Evolutionary conservation across 35 echinoderm and acorn worm genomes (phyloP).

Genomic region (Amphiura filiformis): DNA sequence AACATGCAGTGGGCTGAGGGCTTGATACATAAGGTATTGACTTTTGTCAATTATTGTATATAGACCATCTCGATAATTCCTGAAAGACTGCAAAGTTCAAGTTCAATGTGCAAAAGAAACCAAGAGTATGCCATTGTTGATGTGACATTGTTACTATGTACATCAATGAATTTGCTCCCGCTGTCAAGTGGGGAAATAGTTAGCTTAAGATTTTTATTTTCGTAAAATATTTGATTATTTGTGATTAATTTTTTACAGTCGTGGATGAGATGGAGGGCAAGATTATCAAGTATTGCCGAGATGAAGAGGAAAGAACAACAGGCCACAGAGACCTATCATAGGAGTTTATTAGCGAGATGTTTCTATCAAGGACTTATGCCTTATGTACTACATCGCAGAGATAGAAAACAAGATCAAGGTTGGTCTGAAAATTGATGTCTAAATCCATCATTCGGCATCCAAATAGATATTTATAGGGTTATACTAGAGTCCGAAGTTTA

Average conservation of each 20-base stretch:
- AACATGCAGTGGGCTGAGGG: background rate
- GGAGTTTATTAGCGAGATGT: constrained; percentile 40
- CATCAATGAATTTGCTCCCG: too few relatives aligned
- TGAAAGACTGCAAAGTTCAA: too few relatives aligned
- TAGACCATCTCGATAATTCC: too few relatives aligned
- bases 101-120: background rate
- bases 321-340: constrained; percentile 22
- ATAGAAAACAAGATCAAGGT: constrained; percentile 47
- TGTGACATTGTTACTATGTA: too few relatives aligned
- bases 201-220: too few relatives aligned
- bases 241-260: constrained; percentile 16
- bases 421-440: background rate
- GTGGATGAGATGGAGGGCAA: constrained; percentile 50
- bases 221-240: too few relatives aligned
- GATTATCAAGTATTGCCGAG: background rate
- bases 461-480: too few relatives aligned
- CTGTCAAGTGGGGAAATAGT: too few relatives aligned
- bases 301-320: constrained; percentile 20
- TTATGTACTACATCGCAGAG: constrained; percentile 40
- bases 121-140: background rate
- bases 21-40: background rate
- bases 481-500: too few relatives aligned
- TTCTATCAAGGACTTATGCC: constrained; percentile 48
- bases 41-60: too few relatives aligned
- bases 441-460: too few relatives aligned